Evolutionary conservation across 2,888 invertebrate species (phyloP).

Genomic region (Malthinus seriepunctatus): DNA sequence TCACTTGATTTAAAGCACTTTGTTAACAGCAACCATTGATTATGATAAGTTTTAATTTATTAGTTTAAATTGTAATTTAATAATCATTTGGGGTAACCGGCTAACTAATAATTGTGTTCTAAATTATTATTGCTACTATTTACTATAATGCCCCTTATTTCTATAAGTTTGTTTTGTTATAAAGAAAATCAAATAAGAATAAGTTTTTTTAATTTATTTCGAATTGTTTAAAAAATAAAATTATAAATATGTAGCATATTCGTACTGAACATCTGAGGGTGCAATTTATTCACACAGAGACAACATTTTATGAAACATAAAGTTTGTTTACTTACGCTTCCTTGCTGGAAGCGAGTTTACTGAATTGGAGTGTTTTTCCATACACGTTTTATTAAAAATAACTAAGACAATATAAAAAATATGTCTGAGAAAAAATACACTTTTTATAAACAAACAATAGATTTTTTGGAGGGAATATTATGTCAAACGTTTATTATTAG

Average conservation of each 20-base stretch:
- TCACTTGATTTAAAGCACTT: too few species aligned
- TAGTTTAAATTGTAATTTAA: too few species aligned
- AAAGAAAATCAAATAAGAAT: not conserved
- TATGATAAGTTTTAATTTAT: too few species aligned
- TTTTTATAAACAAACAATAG: too few species aligned
- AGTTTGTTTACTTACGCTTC: slow-evolving; percentile 41
- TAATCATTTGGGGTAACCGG: too few species aligned
- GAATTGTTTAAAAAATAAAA: not conserved
- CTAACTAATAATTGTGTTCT: too few species aligned
- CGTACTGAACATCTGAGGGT: slow-evolving; percentile 29
- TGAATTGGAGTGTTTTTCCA: slow-evolving; percentile 36
- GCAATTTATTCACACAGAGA: slow-evolving; percentile 39
- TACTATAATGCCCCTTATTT: too few species aligned
- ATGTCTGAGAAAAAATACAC: too few species aligned
- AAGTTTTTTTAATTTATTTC: slow-evolving; percentile 5
- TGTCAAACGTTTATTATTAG: too few species aligned
- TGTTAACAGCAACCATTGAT: too few species aligned
- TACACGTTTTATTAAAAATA: slow-evolving; percentile 37
- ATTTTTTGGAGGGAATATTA: too few species aligned
- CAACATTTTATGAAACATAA: slow-evolving; percentile 45
- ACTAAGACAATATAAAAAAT: slow-evolving; percentile 9
- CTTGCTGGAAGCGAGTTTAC: slow-evolving; percentile 32
- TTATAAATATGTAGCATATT: slow-evolving; percentile 13
- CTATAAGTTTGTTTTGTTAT: not conserved
- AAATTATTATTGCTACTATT: too few species aligned